Evolutionary conservation across 1,140 invertebrate genomes (phyloP).

Genomic region (Hermetia illucens): DNA sequence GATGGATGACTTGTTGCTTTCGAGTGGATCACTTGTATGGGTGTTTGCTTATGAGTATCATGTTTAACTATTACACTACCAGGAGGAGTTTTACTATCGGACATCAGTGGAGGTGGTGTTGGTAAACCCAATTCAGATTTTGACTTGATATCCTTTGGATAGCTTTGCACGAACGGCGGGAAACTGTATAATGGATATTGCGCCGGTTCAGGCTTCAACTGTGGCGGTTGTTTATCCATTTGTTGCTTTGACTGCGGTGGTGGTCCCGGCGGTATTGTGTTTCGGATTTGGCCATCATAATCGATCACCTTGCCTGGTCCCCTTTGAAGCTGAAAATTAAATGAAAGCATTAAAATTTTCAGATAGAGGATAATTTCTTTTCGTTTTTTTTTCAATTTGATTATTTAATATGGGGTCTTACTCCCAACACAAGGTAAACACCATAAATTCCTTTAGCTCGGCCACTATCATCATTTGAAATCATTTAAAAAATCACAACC

Average conservation of each 20-base stretch:
- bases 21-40: conserved; percentile 34
- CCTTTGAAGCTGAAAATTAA: not conserved
- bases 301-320: not conserved
- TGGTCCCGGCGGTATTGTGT: conserved; percentile 19
- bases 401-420: no score
- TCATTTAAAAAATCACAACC: no score
- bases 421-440: no score
- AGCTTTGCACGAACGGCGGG: conserved; percentile 22
- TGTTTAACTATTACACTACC: conserved; percentile 48
- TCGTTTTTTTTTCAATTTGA: no score
- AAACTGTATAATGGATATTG: conserved; percentile 17
- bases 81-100: conserved; percentile 38
- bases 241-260: conserved; percentile 11
- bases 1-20: conserved; percentile 16
- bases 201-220: conserved; percentile 4
- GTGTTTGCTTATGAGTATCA: conserved; percentile 32
- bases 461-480: no score
- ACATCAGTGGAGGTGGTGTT: conserved; percentile 34
- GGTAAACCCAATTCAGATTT: conserved; percentile 30
- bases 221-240: conserved; percentile 9
- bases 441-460: no score
- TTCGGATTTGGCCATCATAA: not conserved
- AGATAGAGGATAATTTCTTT: no score
- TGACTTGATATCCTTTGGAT: conserved; percentile 28
- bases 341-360: no score